phyloP scores from a whole-genome alignment of 1,140 invertebrate genomes.

The Mylabris phalerata region DNA sequence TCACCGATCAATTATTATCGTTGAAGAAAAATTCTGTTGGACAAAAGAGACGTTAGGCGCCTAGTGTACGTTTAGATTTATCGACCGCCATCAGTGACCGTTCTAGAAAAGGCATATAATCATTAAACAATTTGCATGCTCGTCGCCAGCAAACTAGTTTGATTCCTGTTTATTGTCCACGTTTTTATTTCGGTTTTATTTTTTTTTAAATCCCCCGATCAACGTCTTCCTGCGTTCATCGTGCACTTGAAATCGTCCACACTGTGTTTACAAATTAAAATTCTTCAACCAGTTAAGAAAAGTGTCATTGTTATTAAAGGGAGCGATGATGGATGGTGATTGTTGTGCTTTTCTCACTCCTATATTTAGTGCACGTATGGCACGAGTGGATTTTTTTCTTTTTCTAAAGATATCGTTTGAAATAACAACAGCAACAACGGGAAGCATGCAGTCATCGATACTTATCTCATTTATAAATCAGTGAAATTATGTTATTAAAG shows the following conservation, averaged over 20 bases:
- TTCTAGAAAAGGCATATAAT: conserved; percentile 9
- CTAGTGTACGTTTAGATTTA: too few relatives aligned
- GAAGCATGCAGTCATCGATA: conserved; percentile 37
- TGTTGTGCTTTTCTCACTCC: too few relatives aligned
- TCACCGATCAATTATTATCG: too few relatives aligned
- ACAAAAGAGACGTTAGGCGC: too few relatives aligned
- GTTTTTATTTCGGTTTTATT: background rate
- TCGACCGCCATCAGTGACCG: background rate
- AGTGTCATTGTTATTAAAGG: conserved; percentile 10
- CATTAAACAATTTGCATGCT: conserved; percentile 17
- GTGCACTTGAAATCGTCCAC: too few relatives aligned
- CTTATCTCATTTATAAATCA: conserved; percentile 37
- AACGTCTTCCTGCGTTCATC: too few relatives aligned
- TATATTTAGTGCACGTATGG: background rate
- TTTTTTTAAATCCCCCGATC: too few relatives aligned
- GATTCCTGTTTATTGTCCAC: conserved; percentile 16
- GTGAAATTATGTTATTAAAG: conserved; percentile 33
- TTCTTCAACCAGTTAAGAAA: background rate
- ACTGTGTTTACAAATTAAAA: too few relatives aligned
- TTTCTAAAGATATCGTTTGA: too few relatives aligned
- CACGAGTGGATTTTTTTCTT: conserved; percentile 19
- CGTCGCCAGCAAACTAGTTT: conserved; percentile 12
- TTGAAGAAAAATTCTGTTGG: too few relatives aligned
- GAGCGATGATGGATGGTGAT: conserved; percentile 18
- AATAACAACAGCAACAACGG: conserved; percentile 27